phyloP scores from a whole-genome alignment of 2,797 vertebrate species.

The Siniperca scherzeri region DNA sequence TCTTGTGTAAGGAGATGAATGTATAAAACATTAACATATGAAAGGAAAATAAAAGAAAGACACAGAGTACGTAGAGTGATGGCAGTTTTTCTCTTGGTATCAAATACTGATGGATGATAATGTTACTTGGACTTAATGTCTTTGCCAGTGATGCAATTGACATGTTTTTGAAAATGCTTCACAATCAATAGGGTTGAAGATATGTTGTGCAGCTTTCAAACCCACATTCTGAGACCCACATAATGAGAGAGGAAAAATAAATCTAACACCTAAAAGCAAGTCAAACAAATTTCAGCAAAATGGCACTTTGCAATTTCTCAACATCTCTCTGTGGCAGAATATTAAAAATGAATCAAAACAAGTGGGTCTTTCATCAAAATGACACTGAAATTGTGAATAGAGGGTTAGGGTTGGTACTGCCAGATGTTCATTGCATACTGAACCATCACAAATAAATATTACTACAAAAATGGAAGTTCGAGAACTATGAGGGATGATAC shows the following conservation, averaged over 20 bases:
- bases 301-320: slow-evolving; percentile 48
- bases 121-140: slow-evolving; percentile 2
- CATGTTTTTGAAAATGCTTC: slow-evolving; percentile 24
- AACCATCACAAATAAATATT: slow-evolving; percentile 18
- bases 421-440: slow-evolving; percentile 32
- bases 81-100: neutral
- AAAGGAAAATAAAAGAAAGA: slow-evolving; percentile 10
- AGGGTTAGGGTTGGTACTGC: neutral
- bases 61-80: neutral
- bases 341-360: slow-evolving; percentile 61
- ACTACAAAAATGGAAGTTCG: neutral
- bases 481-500: slow-evolving; percentile 5
- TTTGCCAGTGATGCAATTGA: slow-evolving; percentile 6
- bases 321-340: slow-evolving; percentile 38
- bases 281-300: slow-evolving; percentile 45
- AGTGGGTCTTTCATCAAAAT: slow-evolving; percentile 36
- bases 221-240: slow-evolving; percentile 13
- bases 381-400: slow-evolving; percentile 22
- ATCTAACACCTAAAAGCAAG: slow-evolving; percentile 40
- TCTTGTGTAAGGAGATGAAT: slow-evolving; percentile 9
- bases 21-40: neutral
- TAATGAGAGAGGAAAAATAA: slow-evolving; percentile 40
- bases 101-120: neutral
- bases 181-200: slow-evolving; percentile 21
- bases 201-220: slow-evolving; percentile 28